phyloP scores from a whole-genome alignment of 2,797 vertebrate species.

The Denticeps clupeoides region DNA sequence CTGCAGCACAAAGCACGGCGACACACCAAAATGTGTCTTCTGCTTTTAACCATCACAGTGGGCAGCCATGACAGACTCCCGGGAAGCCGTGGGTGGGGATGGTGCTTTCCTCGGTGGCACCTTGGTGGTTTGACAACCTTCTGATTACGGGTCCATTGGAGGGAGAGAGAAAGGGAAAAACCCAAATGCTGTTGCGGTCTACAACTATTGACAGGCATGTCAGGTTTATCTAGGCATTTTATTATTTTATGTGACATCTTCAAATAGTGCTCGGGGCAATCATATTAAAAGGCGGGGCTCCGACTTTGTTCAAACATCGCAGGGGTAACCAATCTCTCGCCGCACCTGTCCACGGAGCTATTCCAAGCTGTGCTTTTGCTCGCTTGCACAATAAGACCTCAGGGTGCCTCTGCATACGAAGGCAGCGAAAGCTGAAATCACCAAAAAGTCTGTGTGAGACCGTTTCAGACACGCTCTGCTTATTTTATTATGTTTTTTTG shows the following conservation, averaged over 20 bases:
- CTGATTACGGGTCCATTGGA: no score
- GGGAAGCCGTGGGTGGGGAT: conserved; percentile 8
- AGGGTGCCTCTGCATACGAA: neutral
- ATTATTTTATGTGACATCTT: neutral
- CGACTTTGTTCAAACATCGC: neutral
- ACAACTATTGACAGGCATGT: conserved; percentile 8
- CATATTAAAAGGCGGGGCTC: neutral
- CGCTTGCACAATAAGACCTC: neutral
- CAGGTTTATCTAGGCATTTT: neutral
- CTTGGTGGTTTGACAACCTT: no score
- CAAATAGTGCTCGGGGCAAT: conserved; percentile 1
- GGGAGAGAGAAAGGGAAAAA: neutral
- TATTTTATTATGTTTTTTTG: no score
- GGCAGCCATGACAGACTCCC: conserved; percentile 3
- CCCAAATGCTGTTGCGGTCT: neutral
- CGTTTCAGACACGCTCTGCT: no score
- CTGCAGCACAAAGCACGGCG: no score
- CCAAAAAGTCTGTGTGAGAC: no score
- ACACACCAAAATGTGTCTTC: no score
- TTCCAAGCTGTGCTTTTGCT: neutral
- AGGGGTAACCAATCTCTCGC: neutral
- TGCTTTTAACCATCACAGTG: no score
- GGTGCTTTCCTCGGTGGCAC: no score
- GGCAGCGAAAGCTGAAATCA: neutral
- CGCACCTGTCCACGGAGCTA: neutral